Conservation (phyloP, 2,888 invertebrate genomes). For the Ornithoptera priamus region DNA sequence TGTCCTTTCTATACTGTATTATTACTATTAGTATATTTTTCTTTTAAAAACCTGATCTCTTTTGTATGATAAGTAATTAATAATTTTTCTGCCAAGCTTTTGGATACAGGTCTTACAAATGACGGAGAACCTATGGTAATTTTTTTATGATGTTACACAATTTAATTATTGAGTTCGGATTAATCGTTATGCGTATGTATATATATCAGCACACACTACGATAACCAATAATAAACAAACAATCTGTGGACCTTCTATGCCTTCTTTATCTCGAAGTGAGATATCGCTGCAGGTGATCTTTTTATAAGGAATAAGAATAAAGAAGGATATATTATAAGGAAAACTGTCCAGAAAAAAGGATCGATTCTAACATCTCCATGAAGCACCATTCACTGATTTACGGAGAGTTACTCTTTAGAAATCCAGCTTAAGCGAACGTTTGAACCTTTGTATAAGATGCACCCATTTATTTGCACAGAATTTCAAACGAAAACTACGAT, state of each 20-base stretch:
- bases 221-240: too few species aligned
- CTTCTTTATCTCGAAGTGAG: too few species aligned
- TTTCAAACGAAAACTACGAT: constrained; percentile 81
- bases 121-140: constrained; percentile 69
- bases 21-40: not conserved
- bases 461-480: constrained; percentile 65
- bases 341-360: not conserved
- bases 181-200: not conserved
- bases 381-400: not conserved
- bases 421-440: not conserved
- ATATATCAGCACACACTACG: too few species aligned
- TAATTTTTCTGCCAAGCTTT: constrained; percentile 52
- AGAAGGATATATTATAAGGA: too few species aligned
- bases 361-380: not conserved
- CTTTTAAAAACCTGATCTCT: not conserved
- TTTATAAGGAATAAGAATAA: too few species aligned
- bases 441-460: not conserved
- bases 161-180: not conserved
- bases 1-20: not conserved
- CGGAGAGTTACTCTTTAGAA: too few species aligned
- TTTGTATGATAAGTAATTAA: not conserved
- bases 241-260: too few species aligned
- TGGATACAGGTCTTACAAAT: constrained; percentile 70
- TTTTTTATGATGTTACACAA: constrained; percentile 1
- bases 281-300: too few species aligned